phyloP scores from a whole-genome alignment of 2,797 vertebrate species.

The Bufotes viridis region DNA sequence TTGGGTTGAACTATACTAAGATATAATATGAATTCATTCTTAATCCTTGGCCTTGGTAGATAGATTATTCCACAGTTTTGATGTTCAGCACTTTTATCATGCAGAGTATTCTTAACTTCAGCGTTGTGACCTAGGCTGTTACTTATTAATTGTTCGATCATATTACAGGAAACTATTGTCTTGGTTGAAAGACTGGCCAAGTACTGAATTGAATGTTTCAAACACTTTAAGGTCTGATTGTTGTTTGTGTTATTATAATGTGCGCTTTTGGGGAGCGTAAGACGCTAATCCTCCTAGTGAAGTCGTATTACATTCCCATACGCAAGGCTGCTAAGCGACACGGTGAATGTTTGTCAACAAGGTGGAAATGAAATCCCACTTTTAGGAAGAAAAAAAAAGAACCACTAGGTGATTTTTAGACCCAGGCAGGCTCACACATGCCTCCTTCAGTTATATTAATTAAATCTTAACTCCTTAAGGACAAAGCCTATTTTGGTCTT shows the following conservation, averaged over 20 bases:
- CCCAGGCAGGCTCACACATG: conserved; percentile 47
- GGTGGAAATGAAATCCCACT: conserved; percentile 21
- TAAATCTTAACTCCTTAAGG: neutral
- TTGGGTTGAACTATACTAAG: neutral
- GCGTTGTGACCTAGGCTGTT: neutral
- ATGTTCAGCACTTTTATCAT: neutral
- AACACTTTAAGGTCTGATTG: conserved; percentile 13
- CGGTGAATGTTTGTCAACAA: conserved; percentile 42
- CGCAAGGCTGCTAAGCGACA: conserved; percentile 47
- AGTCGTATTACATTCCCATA: conserved; percentile 30
- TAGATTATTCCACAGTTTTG: neutral
- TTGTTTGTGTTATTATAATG: conserved; percentile 40
- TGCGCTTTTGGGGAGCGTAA: neutral
- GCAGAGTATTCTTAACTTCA: neutral
- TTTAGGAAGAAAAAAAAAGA: neutral
- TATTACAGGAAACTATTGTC: conserved; percentile 31
- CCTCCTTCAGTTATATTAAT: conserved; percentile 41
- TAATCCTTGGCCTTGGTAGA: neutral
- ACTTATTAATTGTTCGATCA: conserved; percentile 1
- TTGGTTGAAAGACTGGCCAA: neutral
- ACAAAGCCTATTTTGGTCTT: too few species aligned
- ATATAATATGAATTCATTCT: neutral
- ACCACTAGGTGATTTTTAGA: conserved; percentile 23
- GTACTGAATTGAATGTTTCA: conserved; percentile 4
- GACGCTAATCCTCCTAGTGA: conserved; percentile 18